A percentile compares a stretch with the other conserved stretches of the same genome.
Evolutionary conservation across 2,888 invertebrate genomes (phyloP).

Genomic region (Malthinus flaveolus): DNA sequence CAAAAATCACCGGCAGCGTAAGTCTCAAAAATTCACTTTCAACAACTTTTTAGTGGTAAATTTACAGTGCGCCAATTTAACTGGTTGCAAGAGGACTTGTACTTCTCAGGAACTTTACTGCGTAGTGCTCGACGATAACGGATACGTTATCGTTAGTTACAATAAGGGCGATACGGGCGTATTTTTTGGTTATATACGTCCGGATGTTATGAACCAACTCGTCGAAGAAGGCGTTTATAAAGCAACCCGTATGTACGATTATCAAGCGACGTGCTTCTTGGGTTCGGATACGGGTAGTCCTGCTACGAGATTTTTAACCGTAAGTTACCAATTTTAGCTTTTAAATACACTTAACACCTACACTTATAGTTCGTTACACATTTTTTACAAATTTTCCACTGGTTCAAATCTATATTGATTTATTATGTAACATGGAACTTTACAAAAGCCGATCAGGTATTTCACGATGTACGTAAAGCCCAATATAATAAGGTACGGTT

Average conservation of each 20-base stretch:
- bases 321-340: conserved; percentile 1
- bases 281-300: conserved; percentile 62
- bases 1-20: conserved; percentile 78
- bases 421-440: no score
- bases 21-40: conserved; percentile 41
- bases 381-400: conserved; percentile 14
- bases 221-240: conserved; percentile 78
- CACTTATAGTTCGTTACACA: conserved; percentile 21
- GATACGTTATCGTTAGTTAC: conserved; percentile 80
- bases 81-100: conserved; percentile 61
- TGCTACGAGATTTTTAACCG: conserved; percentile 35
- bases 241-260: conserved; percentile 78
- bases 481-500: conserved; percentile 1
- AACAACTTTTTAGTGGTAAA: conserved; percentile 40
- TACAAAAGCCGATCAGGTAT: background rate
- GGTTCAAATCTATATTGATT: conserved; percentile 3
- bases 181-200: conserved; percentile 81
- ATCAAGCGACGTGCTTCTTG: conserved; percentile 87
- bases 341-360: background rate
- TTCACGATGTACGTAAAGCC: background rate
- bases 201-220: conserved; percentile 74
- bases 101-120: conserved; percentile 75
- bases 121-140: conserved; percentile 86
- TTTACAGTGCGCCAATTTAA: conserved; percentile 48
- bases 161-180: conserved; percentile 71